Evolutionary conservation across 2,113 vertebrate species (phyloP).

Genomic region (Miniopterus natalensis): DNA sequence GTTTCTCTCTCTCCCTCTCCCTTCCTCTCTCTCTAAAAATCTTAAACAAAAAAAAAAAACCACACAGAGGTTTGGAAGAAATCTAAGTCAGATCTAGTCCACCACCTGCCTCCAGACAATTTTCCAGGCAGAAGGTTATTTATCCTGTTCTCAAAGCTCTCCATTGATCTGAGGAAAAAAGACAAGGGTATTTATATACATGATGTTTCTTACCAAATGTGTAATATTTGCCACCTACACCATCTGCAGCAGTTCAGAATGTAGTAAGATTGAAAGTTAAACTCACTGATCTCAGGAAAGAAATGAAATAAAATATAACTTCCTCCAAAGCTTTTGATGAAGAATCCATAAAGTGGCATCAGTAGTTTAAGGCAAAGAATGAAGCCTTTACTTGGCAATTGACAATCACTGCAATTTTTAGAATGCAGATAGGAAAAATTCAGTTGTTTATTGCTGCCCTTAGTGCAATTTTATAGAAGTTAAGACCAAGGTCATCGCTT

Average conservation of each 20-base stretch:
- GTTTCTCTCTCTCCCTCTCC: no score
- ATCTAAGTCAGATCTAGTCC: slow-evolving; percentile 73
- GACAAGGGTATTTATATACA: slow-evolving; percentile 77
- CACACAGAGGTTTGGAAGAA: slow-evolving; percentile 53
- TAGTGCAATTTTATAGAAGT: not conserved
- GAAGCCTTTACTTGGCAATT: slow-evolving; percentile 45
- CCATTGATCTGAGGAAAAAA: slow-evolving; percentile 74
- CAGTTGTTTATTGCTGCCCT: not conserved
- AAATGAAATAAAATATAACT: slow-evolving; percentile 72
- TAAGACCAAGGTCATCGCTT: not conserved
- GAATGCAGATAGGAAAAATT: slow-evolving; percentile 31
- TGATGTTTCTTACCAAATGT: slow-evolving; percentile 79
- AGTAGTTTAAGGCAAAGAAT: slow-evolving; percentile 35
- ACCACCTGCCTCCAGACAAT: slow-evolving; percentile 75
- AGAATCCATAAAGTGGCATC: slow-evolving; percentile 51
- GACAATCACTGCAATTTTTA: not conserved
- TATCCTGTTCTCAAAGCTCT: slow-evolving; percentile 75
- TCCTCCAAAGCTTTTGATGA: slow-evolving; percentile 60
- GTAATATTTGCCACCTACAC: slow-evolving; percentile 78
- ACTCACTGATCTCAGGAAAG: slow-evolving; percentile 72
- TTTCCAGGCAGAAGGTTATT: slow-evolving; percentile 79
- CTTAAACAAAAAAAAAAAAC: no score
- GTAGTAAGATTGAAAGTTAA: slow-evolving; percentile 72
- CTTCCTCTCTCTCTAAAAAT: no score
- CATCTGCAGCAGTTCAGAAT: slow-evolving; percentile 73